These are phyloP conservation scores for Ardeotis arabs DNA, from an alignment of 2,113 vertebrate species.

Conservation along the genomic window DNA sequence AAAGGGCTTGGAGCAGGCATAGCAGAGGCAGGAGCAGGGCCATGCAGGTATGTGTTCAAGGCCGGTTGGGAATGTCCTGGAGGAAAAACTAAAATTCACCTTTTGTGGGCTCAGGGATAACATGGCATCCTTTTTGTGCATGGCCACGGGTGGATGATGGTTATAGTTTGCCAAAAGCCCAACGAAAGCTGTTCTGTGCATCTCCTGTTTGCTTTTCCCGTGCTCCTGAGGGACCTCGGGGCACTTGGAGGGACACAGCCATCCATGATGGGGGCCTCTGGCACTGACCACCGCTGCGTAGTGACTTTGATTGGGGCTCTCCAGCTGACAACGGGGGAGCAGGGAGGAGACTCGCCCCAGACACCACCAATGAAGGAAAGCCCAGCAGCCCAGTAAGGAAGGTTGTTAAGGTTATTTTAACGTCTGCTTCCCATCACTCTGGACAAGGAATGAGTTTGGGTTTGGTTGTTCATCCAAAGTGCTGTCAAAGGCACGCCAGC, in stretches of 20 bases:
- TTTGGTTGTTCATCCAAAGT: not conserved
- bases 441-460: not conserved
- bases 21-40: not conserved
- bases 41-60: not conserved
- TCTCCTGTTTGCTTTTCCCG: not conserved
- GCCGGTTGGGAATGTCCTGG: rapidly evolving
- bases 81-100: not conserved
- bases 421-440: not conserved
- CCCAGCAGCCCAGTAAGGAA: not conserved
- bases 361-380: not conserved
- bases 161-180: not conserved
- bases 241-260: rapidly evolving
- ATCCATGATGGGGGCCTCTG: rapidly evolving
- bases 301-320: not conserved
- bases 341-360: not conserved
- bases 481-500: not conserved
- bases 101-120: not conserved
- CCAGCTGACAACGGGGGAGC: rapidly evolving
- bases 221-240: not conserved
- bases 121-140: rapidly evolving
- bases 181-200: not conserved
- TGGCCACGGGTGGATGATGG: not conserved
- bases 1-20: rapidly evolving
- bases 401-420: not conserved
- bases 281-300: not conserved